These are phyloP conservation scores for Rallus limicola DNA, from an alignment of 2,113 vertebrate species.

Conservation along the genomic window DNA sequence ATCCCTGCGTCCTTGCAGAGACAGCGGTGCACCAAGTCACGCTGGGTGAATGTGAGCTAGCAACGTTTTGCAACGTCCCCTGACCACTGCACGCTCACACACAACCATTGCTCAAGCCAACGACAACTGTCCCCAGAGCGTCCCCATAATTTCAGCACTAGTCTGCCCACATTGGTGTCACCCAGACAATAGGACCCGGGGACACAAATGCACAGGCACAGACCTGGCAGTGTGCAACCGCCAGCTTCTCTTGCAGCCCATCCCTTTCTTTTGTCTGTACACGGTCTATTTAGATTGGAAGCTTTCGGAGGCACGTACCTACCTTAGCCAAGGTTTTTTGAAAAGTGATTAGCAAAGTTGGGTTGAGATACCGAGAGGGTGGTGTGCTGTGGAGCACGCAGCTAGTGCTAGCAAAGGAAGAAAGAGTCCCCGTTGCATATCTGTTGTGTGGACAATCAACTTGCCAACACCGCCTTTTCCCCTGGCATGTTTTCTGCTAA, in stretches of 20 bases:
- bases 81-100: background rate
- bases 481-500: background rate
- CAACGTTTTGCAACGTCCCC: background rate
- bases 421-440: background rate
- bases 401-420: background rate
- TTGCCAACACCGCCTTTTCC: background rate
- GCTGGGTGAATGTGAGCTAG: background rate
- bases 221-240: background rate
- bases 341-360: background rate
- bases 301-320: background rate
- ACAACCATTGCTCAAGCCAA: background rate
- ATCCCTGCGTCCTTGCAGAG: background rate
- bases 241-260: background rate
- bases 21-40: background rate
- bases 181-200: background rate
- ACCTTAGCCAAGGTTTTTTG: background rate
- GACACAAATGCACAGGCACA: background rate
- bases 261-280: constrained; percentile 10
- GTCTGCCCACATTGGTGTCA: background rate
- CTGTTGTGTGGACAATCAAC: background rate
- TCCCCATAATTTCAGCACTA: background rate
- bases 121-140: background rate
- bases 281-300: background rate
- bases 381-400: background rate
- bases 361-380: background rate